These are phyloP conservation scores for Smutsia temminckii DNA, from an alignment of 2,797 vertebrate species.

Conservation along the genomic window DNA sequence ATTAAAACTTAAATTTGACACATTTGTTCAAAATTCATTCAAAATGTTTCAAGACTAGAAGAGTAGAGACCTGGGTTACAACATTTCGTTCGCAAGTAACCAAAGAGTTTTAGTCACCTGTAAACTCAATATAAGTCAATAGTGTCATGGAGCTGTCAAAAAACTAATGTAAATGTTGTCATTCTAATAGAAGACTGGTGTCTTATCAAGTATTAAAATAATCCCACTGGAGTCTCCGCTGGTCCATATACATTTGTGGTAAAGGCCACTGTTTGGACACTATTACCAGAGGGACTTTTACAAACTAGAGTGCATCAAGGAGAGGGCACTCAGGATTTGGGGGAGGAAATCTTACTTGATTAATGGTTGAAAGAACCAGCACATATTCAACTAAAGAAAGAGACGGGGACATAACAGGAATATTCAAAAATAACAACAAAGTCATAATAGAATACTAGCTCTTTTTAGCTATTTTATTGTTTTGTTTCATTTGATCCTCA, in stretches of 20 bases:
- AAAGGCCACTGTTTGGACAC: neutral
- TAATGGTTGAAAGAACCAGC: neutral
- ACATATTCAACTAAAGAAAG: neutral
- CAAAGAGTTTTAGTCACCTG: neutral
- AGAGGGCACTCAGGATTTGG: neutral
- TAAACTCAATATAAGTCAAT: neutral
- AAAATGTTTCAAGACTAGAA: neutral
- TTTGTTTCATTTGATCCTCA: neutral
- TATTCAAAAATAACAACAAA: neutral
- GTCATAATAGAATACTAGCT: neutral
- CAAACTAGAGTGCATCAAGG: neutral
- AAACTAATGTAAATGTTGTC: neutral
- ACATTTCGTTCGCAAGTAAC: neutral
- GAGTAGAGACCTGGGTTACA: neutral
- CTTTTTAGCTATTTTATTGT: neutral
- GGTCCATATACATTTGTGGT: neutral
- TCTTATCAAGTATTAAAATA: neutral
- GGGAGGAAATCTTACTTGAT: neutral
- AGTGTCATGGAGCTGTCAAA: neutral
- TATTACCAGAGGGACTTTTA: neutral
- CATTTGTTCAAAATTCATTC: neutral
- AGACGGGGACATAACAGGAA: neutral
- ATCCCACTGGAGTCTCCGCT: neutral
- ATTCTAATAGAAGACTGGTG: neutral
- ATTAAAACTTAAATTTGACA: neutral